phyloP scores from a whole-genome alignment of 1,140 invertebrate species.

The Camponotus floridanus region DNA sequence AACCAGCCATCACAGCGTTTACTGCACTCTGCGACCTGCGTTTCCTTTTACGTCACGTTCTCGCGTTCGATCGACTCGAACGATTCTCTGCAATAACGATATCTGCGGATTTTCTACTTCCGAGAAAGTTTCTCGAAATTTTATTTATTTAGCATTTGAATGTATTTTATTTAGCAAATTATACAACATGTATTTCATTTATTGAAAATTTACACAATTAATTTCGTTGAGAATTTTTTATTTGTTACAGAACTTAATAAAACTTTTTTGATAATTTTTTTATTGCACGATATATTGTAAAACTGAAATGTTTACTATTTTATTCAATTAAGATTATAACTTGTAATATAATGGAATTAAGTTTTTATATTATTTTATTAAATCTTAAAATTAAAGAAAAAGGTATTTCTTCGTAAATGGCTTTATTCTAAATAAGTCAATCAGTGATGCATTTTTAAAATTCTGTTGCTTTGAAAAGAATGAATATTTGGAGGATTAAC shows the following conservation, averaged over 20 bases:
- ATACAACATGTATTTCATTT: not conserved
- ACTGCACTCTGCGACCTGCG: constrained; percentile 33
- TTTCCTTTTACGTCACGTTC: constrained; percentile 54
- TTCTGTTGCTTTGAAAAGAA: not conserved
- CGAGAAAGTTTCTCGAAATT: not conserved
- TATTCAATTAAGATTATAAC: no score
- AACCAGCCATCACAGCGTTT: constrained; percentile 8
- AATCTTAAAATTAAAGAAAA: no score
- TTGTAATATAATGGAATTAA: no score
- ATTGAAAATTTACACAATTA: not conserved
- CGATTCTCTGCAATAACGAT: constrained; percentile 18
- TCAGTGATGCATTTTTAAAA: no score
- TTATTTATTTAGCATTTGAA: constrained; percentile 9
- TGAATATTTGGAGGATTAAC: not conserved
- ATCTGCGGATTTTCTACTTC: not conserved
- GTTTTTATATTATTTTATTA: no score
- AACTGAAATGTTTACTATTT: no score
- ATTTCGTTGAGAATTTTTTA: not conserved
- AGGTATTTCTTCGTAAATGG: no score
- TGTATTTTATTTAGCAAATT: not conserved
- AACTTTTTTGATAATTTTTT: no score
- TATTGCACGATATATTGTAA: no score
- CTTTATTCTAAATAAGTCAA: no score
- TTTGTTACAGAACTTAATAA: no score
- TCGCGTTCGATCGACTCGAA: constrained; percentile 35